Evolutionary conservation across 2,797 vertebrate species (phyloP), one percentile per base, ranked within the genome.

Genomic region (Lindbergichthys nudifrons): DNA sequence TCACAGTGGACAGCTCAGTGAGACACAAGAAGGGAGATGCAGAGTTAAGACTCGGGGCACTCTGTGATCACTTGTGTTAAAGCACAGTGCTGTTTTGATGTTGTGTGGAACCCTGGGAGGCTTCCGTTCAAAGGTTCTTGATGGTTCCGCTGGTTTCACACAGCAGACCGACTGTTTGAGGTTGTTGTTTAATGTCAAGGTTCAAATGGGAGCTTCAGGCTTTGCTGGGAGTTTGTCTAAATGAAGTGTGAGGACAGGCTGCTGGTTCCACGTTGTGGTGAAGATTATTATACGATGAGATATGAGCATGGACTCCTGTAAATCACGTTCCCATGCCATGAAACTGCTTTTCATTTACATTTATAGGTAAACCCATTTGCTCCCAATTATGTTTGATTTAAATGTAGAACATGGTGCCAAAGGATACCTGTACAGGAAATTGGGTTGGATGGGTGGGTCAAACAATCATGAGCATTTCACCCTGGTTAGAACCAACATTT

Each of bases 1-100:
- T 90, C 90, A 89, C 60, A 54, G 66, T 58, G 66, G 77, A 83
- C 85, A 73, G 70, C 65, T 62, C 67, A 45, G 66, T 54, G 57
- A 83, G 73, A 79, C 70, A 68, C 72, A 65, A 15, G 45, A 43
- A 45, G 39, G 56, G 62, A 68, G 61, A 70, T 62, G 63, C 56
- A 69, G 75, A 70, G 62, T 73, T 46, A 32, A 65, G 70, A 79
- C 82, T 74, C 1, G 3, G 15, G 77, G 75, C 63, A 2, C 36
- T 23, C 78, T 82, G 56, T 75, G 75, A 81, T 80, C 76, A 68
- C 66, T 75, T 60, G 15, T 70, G 59, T 77, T 68, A 70, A 68
- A 82, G 51, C 56, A 47, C 57, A 70, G 70, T 18, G 36, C 73
- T 67, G 66, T 68, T 61, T 36, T 75, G 65, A 39, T 64, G 41